These are phyloP conservation scores for Caenorhabditis macrosperma DNA, from an alignment of 2,888 invertebrate species.

Conservation along the genomic window DNA sequence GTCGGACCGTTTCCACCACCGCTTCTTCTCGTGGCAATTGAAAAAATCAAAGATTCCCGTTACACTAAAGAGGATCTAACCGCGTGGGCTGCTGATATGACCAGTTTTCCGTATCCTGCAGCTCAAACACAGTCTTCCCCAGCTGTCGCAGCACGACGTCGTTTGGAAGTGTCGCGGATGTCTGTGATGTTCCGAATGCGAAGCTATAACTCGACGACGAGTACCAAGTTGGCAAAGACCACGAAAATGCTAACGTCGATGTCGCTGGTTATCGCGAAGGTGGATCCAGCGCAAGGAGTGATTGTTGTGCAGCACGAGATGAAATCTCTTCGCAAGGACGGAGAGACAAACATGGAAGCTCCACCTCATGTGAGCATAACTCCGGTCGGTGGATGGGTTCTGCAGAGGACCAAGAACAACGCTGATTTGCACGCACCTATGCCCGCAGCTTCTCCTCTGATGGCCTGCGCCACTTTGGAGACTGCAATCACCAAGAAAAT, in stretches of 20 bases:
- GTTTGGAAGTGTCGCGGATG: conserved; percentile 56
- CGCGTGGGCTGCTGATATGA: conserved; percentile 78
- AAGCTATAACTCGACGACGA: conserved; percentile 36
- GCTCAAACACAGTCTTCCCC: conserved; percentile 48
- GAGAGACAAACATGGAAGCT: conserved; percentile 31
- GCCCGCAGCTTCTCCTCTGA: conserved; percentile 57
- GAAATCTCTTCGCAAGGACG: conserved; percentile 26
- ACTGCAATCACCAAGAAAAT: conserved; percentile 7
- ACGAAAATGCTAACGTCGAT: conserved; percentile 20
- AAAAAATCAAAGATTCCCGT: conserved; percentile 86
- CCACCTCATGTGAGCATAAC: conserved; percentile 52
- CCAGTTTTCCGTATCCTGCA: conserved; percentile 19
- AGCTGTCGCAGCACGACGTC: conserved; percentile 24
- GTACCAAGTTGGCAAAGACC: conserved; percentile 38
- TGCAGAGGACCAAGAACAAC: conserved; percentile 66
- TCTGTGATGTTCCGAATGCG: conserved; percentile 64
- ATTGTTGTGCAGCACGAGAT: conserved; percentile 60
- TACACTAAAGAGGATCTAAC: conserved; percentile 73
- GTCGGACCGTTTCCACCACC: conserved; percentile 93
- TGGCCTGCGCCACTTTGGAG: conserved; percentile 41
- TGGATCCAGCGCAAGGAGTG: conserved; percentile 54
- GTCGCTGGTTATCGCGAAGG: conserved; percentile 59
- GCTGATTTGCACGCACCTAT: conserved; percentile 69
- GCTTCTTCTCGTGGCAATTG: conserved; percentile 87
- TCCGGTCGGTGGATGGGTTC: conserved; percentile 35